phyloP scores from a whole-genome alignment of 2,888 invertebrate genomes.

The Pherbina coryleti region DNA sequence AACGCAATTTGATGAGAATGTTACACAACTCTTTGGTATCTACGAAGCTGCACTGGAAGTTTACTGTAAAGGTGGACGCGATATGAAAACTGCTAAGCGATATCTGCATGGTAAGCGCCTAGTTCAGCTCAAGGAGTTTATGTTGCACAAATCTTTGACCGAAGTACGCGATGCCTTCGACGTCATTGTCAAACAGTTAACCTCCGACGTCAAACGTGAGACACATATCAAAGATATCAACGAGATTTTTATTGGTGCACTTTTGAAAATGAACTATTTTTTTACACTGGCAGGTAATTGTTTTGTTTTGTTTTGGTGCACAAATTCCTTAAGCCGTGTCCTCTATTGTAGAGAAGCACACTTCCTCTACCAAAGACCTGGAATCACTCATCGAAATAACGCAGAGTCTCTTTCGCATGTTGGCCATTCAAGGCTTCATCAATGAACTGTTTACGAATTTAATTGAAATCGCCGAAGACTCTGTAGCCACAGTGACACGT shows the following conservation, averaged over 20 bases:
- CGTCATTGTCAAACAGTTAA: constrained; percentile 50
- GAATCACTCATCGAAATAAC: constrained; percentile 55
- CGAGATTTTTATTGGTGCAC: constrained; percentile 55
- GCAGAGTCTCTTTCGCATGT: constrained; percentile 60
- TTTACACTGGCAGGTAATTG: constrained; percentile 53
- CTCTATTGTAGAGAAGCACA: constrained; percentile 44
- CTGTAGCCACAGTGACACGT: constrained; percentile 45
- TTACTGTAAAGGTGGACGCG: constrained; percentile 54
- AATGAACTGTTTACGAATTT: constrained; percentile 62
- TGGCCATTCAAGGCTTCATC: constrained; percentile 62
- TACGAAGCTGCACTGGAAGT: constrained; percentile 62
- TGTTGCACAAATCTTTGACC: constrained; percentile 46
- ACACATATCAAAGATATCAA: constrained; percentile 55
- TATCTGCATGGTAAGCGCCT: constrained; percentile 55
- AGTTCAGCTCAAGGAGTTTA: constrained; percentile 54
- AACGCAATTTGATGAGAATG: constrained; percentile 56
- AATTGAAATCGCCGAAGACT: constrained; percentile 61
- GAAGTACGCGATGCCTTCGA: constrained; percentile 47
- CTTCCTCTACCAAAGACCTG: constrained; percentile 46
- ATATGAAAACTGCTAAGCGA: constrained; percentile 56
- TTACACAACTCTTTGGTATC: constrained; percentile 53
- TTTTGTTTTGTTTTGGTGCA: not conserved
- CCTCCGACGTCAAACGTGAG: constrained; percentile 52
- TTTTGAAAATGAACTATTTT: constrained; percentile 63
- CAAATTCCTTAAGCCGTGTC: not conserved